phyloP scores from a whole-genome alignment of 2,888 invertebrate species.

The Tetranychus truncatus region DNA sequence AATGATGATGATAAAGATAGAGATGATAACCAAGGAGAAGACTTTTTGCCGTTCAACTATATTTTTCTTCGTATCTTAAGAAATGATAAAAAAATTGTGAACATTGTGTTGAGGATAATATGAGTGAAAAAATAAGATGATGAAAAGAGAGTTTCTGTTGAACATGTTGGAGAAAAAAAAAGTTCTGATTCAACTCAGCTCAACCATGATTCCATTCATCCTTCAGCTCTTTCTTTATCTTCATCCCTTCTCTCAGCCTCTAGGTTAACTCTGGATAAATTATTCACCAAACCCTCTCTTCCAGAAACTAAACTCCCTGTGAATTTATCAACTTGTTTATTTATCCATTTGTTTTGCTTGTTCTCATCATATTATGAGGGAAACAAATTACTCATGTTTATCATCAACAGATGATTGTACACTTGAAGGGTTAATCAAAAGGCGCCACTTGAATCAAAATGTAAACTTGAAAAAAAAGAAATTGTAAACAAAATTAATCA shows the following conservation, averaged over 20 bases:
- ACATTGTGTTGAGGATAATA: neutral
- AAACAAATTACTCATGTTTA: neutral
- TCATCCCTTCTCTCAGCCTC: neutral
- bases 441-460: no score
- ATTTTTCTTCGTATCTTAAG: neutral
- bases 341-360: neutral
- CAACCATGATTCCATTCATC: neutral
- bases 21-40: neutral
- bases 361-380: neutral
- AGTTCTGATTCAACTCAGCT: slow-evolving; percentile 1
- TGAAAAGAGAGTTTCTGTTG: neutral
- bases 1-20: neutral
- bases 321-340: neutral
- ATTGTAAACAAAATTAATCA: no score
- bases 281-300: neutral
- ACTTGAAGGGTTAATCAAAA: no score
- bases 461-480: no score
- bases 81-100: neutral
- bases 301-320: neutral
- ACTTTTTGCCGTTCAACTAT: neutral
- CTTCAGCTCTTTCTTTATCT: neutral
- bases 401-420: no score
- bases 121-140: neutral
- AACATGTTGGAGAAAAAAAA: neutral
- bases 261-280: neutral